These are phyloP conservation scores for Hedychridium roseum DNA, from an alignment of 2,888 invertebrate genomes.

Conservation along the genomic window DNA sequence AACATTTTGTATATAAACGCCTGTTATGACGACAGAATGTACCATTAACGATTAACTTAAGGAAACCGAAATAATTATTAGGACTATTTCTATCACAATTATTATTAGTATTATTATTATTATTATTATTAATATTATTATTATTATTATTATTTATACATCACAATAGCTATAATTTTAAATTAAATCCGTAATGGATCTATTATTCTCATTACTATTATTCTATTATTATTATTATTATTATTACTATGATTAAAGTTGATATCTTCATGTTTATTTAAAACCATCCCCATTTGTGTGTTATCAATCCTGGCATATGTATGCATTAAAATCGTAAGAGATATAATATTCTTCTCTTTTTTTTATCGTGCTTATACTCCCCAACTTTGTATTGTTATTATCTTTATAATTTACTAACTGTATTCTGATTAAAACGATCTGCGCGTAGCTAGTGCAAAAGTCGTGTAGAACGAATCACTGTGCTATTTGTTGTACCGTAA, in stretches of 20 bases:
- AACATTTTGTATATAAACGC: conserved; percentile 35
- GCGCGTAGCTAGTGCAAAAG: neutral
- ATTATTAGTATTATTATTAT: conserved; percentile 26
- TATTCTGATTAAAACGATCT: conserved; percentile 4
- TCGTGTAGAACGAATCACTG: no score
- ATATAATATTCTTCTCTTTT: conserved; percentile 19
- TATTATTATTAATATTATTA: conserved; percentile 23
- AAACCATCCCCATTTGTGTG: conserved; percentile 26
- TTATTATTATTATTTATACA: conserved; percentile 30
- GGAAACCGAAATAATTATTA: conserved; percentile 2
- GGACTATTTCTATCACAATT: conserved; percentile 14
- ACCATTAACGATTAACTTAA: conserved; percentile 16
- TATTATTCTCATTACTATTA: conserved; percentile 21
- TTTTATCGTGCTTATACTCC: conserved; percentile 11
- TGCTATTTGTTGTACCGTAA: no score
- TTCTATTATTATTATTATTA: conserved; percentile 4
- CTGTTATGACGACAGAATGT: conserved; percentile 18
- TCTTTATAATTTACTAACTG: no score
- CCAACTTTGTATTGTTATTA: no score
- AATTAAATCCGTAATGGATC: neutral
- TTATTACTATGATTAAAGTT: conserved; percentile 9
- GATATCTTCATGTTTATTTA: conserved; percentile 13
- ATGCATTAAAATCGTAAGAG: conserved; percentile 14
- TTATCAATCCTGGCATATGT: conserved; percentile 15
- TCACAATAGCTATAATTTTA: conserved; percentile 7